phyloP scores from a whole-genome alignment of 2,888 invertebrate species.

The Ormyrus labotus region DNA sequence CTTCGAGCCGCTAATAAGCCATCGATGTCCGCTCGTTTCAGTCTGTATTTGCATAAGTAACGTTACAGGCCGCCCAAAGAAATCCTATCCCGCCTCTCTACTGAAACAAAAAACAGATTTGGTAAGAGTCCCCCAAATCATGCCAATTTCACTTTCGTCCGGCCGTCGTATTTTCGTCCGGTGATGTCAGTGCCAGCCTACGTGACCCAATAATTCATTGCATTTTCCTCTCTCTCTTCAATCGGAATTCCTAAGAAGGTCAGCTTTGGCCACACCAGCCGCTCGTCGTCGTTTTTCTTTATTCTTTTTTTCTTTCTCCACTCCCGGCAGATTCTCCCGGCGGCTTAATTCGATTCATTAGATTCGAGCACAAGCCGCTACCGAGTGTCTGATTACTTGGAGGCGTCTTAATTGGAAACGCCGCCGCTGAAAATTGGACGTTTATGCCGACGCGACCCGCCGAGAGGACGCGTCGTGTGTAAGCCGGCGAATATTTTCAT shows the following conservation, averaged over 20 bases:
- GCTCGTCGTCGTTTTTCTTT: background rate
- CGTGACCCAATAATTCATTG: too few relatives aligned
- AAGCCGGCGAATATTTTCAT: background rate
- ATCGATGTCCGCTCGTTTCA: too few relatives aligned
- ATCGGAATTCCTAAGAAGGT: constrained; percentile 2
- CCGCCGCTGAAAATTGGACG: constrained; percentile 15
- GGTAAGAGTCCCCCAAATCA: background rate
- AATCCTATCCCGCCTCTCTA: too few relatives aligned
- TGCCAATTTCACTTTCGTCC: constrained; percentile 1
- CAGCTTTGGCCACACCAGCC: too few relatives aligned
- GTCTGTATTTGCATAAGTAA: too few relatives aligned
- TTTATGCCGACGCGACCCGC: background rate
- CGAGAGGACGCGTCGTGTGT: background rate
- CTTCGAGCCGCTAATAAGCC: too few relatives aligned
- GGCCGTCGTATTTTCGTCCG: background rate
- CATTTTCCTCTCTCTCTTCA: too few relatives aligned
- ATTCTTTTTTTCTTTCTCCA: background rate
- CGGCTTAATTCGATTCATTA: constrained; percentile 20
- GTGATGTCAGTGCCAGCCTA: too few relatives aligned
- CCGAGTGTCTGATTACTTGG: background rate
- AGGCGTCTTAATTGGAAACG: constrained; percentile 28
- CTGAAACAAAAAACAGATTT: too few relatives aligned
- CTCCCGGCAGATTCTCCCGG: background rate
- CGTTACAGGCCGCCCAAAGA: too few relatives aligned
- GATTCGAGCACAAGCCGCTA: background rate